These are phyloP conservation scores for Crossaster papposus DNA, from an alignment of 53 echinoderm and acorn worm genomes.

Conservation along the genomic window DNA sequence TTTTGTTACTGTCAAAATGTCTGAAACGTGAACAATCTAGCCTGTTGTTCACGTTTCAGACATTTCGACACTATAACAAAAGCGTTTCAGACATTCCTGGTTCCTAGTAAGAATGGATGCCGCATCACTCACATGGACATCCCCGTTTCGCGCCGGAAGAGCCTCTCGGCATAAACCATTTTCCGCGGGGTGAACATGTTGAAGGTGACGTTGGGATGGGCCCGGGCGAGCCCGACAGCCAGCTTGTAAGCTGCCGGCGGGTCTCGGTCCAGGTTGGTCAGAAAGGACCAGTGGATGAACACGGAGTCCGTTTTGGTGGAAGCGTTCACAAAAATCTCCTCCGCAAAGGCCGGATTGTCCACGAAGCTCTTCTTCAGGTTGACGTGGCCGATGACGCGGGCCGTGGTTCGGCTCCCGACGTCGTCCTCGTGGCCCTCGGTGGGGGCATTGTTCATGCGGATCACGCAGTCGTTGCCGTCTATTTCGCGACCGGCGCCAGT, in stretches of 20 bases:
- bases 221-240: constrained; percentile 75
- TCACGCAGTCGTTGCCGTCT: constrained; percentile 90
- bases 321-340: constrained; percentile 71
- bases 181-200: constrained; percentile 88
- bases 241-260: constrained; percentile 69
- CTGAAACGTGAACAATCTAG: too few species aligned
- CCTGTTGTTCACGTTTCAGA: too few species aligned
- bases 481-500: constrained; percentile 79
- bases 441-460: constrained; percentile 98
- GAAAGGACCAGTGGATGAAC: constrained; percentile 86
- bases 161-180: constrained; percentile 90
- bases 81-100: not conserved
- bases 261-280: constrained; percentile 78
- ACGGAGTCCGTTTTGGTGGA: constrained; percentile 69
- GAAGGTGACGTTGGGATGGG: constrained; percentile 78
- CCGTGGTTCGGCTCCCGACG: constrained; percentile 84
- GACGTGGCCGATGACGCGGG: constrained; percentile 84
- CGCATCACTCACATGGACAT: constrained; percentile 69
- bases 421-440: constrained; percentile 86
- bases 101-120: not conserved
- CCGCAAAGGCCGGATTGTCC: constrained; percentile 60
- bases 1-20: too few species aligned
- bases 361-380: constrained; percentile 82
- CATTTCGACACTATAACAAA: too few species aligned
- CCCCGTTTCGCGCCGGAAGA: constrained; percentile 90